Evolutionary conservation across 2,113 vertebrate species (phyloP).

Genomic region (Australoheros scitulus): DNA sequence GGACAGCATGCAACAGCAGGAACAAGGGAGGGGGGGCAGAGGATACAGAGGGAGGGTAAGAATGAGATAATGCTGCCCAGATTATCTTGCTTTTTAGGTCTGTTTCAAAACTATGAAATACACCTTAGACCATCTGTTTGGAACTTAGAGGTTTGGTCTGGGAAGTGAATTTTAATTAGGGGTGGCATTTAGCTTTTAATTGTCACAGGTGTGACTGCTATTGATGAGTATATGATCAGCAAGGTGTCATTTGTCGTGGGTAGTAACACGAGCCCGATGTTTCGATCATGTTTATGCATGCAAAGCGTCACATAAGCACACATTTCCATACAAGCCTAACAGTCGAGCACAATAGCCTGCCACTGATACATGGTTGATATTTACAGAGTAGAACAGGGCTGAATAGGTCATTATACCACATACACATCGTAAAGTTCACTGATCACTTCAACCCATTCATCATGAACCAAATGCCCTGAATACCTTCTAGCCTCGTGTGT

Average conservation of each 20-base stretch:
- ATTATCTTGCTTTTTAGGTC: conserved; percentile 44
- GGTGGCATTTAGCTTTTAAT: conserved; percentile 55
- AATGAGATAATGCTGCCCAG: conserved; percentile 36
- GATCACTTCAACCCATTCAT: conserved; percentile 59
- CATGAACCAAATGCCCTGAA: conserved; percentile 44
- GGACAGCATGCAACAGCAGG: conserved; percentile 63
- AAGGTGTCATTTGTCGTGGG: conserved; percentile 31
- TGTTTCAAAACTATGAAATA: conserved; percentile 21
- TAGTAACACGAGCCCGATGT: conserved; percentile 13
- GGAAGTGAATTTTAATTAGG: conserved; percentile 10
- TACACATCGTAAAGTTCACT: conserved; percentile 72
- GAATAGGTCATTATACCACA: conserved; percentile 75
- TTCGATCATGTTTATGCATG: conserved; percentile 68
- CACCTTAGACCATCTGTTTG: neutral
- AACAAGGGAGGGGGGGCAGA: conserved; percentile 28
- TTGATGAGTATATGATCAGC: conserved; percentile 41
- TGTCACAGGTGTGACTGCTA: conserved; percentile 34
- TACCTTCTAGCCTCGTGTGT: conserved; percentile 42
- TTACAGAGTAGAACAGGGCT: conserved; percentile 61
- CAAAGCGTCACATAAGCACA: conserved; percentile 59
- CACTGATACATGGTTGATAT: conserved; percentile 78
- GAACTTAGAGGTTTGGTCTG: neutral
- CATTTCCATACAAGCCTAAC: conserved; percentile 72
- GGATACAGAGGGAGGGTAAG: conserved; percentile 23
- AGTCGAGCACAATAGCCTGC: conserved; percentile 58